phyloP scores from a whole-genome alignment of 2,797 vertebrate species.

The Alosa sapidissima region DNA sequence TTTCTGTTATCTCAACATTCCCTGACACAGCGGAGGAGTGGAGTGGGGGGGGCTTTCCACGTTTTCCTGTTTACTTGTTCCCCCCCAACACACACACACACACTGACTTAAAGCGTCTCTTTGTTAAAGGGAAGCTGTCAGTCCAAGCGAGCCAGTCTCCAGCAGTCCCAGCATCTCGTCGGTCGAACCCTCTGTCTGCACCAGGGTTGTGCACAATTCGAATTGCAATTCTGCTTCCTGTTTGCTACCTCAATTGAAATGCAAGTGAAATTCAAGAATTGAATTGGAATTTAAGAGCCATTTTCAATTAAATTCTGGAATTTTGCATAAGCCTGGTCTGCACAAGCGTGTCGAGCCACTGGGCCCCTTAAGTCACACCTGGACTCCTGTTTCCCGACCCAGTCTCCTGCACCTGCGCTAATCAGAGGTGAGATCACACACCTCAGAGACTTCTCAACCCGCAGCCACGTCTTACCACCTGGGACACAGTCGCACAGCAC shows the following conservation, averaged over 20 bases:
- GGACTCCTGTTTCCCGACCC: slow-evolving; percentile 17
- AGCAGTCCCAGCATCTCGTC: not conserved
- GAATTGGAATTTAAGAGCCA: too few species aligned
- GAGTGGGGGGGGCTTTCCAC: slow-evolving; percentile 42
- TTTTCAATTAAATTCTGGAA: too few species aligned
- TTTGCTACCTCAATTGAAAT: too few species aligned
- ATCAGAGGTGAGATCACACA: slow-evolving; percentile 59
- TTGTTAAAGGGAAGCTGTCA: not conserved
- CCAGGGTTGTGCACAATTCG: too few species aligned
- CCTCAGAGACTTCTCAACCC: slow-evolving; percentile 62
- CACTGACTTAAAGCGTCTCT: not conserved
- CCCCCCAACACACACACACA: too few species aligned
- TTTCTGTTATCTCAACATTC: slow-evolving; percentile 39
- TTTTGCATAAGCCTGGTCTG: not conserved
- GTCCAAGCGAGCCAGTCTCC: not conserved
- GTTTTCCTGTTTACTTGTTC: slow-evolving; percentile 5
- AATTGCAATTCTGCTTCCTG: too few species aligned
- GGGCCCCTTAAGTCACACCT: not conserved
- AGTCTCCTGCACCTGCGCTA: slow-evolving; percentile 32
- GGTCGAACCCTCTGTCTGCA: not conserved
- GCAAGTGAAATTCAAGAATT: too few species aligned
- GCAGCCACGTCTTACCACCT: slow-evolving; percentile 59
- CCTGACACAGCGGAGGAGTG: slow-evolving; percentile 36
- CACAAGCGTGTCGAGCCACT: not conserved
- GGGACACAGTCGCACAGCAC: slow-evolving; percentile 66